Percentiles rank a stretch among this genome's conserved stretches.
phyloP scores from a whole-genome alignment of 53 echinoderm and acorn worm genomes.

The Echinarachnius parma region DNA sequence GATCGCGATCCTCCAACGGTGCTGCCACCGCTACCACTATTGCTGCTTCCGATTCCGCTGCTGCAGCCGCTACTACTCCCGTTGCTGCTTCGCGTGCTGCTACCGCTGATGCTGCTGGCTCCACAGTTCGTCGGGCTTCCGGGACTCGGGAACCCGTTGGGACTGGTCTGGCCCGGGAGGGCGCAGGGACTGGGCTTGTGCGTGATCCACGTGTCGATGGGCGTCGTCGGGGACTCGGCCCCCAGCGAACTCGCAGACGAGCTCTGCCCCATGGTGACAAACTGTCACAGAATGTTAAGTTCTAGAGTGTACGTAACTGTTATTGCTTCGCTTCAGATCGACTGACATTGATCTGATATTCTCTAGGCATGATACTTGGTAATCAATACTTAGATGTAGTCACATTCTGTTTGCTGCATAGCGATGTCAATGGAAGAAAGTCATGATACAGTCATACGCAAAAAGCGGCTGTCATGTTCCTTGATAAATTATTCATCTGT shows the following conservation, averaged over 20 bases:
- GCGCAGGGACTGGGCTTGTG: constrained; percentile 33
- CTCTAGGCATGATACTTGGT: too few relatives aligned
- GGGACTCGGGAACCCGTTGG: background rate
- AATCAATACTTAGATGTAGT: too few relatives aligned
- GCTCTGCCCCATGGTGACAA: constrained; percentile 30
- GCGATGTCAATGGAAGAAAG: too few relatives aligned
- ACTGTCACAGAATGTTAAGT: too few relatives aligned
- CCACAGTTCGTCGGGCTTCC: constrained; percentile 5
- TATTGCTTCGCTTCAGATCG: too few relatives aligned
- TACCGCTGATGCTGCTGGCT: constrained; percentile 27
- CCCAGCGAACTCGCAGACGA: constrained; percentile 32
- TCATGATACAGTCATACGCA: too few relatives aligned
- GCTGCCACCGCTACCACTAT: constrained; percentile 22
- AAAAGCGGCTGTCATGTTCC: too few relatives aligned
- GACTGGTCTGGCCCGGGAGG: background rate
- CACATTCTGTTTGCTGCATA: background rate
- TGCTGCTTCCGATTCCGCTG: too few relatives aligned
- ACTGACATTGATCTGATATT: too few relatives aligned
- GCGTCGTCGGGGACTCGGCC: constrained; percentile 28
- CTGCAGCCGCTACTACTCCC: constrained; percentile 8
- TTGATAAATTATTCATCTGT: too few relatives aligned
- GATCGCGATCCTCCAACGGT: too few relatives aligned
- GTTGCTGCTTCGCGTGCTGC: constrained; percentile 37
- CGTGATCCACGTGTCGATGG: constrained; percentile 43
- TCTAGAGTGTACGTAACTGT: too few relatives aligned